These are phyloP conservation scores for Petrocephalus schoutedeni DNA, from an alignment of 2,797 vertebrate genomes.

Conservation along the genomic window DNA sequence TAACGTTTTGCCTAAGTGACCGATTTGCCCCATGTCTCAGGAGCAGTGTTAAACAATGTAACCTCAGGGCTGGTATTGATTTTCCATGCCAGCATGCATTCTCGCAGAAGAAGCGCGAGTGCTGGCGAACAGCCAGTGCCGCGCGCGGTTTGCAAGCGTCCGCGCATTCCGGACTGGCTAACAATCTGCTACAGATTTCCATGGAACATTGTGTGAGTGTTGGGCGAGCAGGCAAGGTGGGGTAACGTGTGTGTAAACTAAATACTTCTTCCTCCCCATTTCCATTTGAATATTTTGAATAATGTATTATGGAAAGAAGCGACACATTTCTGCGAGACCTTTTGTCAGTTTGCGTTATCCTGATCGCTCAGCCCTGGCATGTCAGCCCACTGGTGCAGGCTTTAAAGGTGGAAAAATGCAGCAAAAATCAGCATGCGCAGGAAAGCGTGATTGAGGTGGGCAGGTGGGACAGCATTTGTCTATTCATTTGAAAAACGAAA, in stretches of 20 bases:
- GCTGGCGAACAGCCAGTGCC: not conserved
- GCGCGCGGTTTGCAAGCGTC: not conserved
- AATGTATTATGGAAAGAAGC: slow-evolving; percentile 5
- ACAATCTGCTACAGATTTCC: not conserved
- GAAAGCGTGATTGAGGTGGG: not conserved
- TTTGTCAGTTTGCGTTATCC: slow-evolving; percentile 3
- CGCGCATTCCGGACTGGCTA: not conserved
- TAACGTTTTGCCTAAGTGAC: not conserved
- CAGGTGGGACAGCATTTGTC: not conserved
- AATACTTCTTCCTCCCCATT: not conserved
- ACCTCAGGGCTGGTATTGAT: not conserved
- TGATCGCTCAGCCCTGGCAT: not conserved
- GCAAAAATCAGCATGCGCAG: not conserved
- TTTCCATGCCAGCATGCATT: not conserved
- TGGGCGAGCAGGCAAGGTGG: not conserved
- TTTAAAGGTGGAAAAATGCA: not conserved
- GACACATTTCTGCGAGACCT: not conserved
- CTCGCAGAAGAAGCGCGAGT: not conserved
- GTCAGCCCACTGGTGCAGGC: not conserved
- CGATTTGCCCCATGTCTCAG: not conserved
- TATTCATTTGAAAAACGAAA: not conserved
- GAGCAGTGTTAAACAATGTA: not conserved
- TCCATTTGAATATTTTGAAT: slow-evolving; percentile 5
- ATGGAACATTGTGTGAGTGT: not conserved
- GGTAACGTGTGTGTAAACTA: not conserved